phyloP scores from a whole-genome alignment of 2,113 vertebrate genomes.

The Pseudopipra pipra region DNA sequence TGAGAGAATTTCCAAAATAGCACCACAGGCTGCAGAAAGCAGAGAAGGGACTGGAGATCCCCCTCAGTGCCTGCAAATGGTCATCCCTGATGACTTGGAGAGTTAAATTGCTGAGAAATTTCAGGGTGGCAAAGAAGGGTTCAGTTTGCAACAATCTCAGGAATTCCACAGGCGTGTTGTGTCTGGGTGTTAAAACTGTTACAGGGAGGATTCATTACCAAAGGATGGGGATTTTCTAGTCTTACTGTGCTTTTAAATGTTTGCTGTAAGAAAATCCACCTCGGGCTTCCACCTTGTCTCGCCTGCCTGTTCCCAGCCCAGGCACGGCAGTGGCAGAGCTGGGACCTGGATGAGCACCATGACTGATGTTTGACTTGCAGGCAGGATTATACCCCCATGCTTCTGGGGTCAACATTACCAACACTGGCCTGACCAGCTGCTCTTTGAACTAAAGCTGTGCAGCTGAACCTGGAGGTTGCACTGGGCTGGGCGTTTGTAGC shows the following conservation, averaged over 20 bases:
- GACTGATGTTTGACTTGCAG: not conserved
- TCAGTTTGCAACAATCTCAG: not conserved
- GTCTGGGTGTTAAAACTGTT: not conserved
- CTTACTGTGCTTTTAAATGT: not conserved
- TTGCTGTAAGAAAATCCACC: not conserved
- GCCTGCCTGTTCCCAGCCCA: not conserved
- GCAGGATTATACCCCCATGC: not conserved
- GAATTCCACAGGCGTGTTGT: not conserved
- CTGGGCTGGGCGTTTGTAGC: not conserved
- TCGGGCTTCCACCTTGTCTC: fast-evolving
- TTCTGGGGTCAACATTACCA: not conserved
- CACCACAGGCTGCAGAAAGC: not conserved
- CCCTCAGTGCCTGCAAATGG: not conserved
- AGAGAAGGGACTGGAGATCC: not conserved
- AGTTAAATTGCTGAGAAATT: not conserved
- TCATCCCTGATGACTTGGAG: not conserved
- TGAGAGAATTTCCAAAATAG: slow-evolving; percentile 49
- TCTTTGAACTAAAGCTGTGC: not conserved
- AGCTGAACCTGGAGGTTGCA: not conserved
- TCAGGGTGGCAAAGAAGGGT: not conserved
- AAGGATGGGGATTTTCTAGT: not conserved
- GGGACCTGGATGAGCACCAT: not conserved
- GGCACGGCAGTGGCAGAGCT: not conserved
- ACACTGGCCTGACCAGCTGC: not conserved
- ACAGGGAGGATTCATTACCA: not conserved